Evolutionary conservation across 2,797 vertebrate species (phyloP).

Genomic region (Enteromius mattozi): DNA sequence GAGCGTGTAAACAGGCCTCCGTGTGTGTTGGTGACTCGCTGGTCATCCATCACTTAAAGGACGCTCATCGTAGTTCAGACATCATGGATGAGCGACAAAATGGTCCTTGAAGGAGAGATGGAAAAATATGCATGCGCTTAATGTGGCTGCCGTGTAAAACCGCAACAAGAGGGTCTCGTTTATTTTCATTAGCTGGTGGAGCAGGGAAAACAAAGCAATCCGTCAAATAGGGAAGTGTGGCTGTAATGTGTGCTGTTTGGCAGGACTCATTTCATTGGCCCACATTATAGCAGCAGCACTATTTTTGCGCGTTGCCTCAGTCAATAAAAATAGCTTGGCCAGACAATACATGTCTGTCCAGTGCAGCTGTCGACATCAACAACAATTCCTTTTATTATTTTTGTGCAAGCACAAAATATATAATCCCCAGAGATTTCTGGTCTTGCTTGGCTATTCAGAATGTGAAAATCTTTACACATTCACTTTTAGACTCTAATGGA

Average conservation of each 20-base stretch:
- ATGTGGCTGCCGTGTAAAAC: constrained; percentile 21
- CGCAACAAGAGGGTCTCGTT: constrained; percentile 23
- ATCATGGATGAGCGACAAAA: constrained; percentile 48
- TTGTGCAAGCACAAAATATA: constrained; percentile 28
- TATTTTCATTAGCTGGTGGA: constrained; percentile 45
- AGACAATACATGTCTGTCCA: constrained; percentile 52
- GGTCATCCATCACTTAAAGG: constrained; percentile 52
- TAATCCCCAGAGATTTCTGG: constrained; percentile 26
- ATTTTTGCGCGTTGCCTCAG: constrained; percentile 53
- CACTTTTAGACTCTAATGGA: neutral
- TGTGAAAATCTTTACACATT: neutral
- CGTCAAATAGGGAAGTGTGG: constrained; percentile 48
- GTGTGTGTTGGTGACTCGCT: constrained; percentile 49
- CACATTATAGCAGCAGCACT: constrained; percentile 42
- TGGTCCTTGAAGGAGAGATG: constrained; percentile 41
- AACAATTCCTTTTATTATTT: constrained; percentile 26
- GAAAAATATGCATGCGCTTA: constrained; percentile 43
- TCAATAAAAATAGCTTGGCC: constrained; percentile 57
- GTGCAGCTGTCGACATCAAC: constrained; percentile 34
- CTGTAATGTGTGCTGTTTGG: constrained; percentile 49
- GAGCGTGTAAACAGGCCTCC: constrained; percentile 55
- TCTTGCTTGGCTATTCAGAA: neutral
- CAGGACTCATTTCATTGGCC: constrained; percentile 50
- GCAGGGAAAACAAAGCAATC: constrained; percentile 47
- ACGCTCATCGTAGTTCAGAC: constrained; percentile 38